Percentiles rank a stretch among this genome's conserved stretches.
Conservation (phyloP, 2,113 vertebrate species). For the Halcyon malimbica region DNA sequence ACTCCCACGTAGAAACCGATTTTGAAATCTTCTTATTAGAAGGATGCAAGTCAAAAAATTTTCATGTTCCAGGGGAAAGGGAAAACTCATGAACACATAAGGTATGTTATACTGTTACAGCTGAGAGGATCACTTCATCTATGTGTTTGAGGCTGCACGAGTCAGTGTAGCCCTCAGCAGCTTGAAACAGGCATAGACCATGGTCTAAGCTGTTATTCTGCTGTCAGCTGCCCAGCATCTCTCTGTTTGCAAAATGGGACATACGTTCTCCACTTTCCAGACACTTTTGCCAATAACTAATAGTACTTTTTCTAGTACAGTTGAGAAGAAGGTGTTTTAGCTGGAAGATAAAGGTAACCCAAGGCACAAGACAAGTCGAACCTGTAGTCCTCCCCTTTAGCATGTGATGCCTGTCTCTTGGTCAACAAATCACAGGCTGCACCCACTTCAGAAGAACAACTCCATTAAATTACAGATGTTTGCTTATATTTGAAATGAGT, state of each 20-base stretch:
- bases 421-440: neutral
- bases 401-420: neutral
- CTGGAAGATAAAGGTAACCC: neutral
- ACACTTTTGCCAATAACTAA: neutral
- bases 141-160: accelerated
- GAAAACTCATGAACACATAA: neutral
- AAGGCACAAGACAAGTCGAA: neutral
- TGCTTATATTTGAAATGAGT: neutral
- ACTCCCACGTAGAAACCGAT: neutral
- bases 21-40: neutral
- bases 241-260: neutral
- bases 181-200: neutral
- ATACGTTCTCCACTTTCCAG: neutral
- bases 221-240: neutral
- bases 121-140: neutral
- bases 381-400: neutral
- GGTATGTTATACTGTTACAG: neutral
- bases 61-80: neutral
- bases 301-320: neutral
- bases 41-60: neutral
- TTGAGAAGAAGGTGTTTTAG: neutral
- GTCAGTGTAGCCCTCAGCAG: neutral
- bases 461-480: neutral
- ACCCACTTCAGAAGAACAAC: neutral
- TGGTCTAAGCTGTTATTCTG: neutral